Percentiles rank a stretch among this genome's conserved stretches.
Conservation (phyloP, 2,797 vertebrate genomes). For the Austrolebias charrua region DNA sequence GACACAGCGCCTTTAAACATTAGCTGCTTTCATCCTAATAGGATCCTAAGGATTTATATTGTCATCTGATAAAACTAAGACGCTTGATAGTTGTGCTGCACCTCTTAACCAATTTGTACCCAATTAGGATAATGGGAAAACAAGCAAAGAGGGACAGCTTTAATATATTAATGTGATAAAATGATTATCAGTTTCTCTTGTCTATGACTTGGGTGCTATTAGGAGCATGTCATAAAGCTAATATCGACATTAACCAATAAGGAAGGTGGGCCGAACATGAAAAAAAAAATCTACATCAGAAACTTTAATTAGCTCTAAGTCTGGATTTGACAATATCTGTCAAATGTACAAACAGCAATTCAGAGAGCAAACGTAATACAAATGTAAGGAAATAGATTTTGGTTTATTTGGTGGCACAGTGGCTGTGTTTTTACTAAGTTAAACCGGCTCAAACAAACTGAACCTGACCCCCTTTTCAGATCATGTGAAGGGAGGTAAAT, state of each 20-base stretch:
- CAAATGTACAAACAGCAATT: background rate
- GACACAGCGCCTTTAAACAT: constrained; percentile 91
- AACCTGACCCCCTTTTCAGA: too few relatives aligned
- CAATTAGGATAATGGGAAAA: constrained; percentile 96
- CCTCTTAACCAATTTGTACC: constrained; percentile 91
- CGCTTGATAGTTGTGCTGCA: constrained; percentile 84
- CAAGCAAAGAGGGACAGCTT: constrained; percentile 88
- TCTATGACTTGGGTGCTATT: constrained; percentile 44
- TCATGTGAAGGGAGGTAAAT: background rate
- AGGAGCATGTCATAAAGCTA: constrained; percentile 22
- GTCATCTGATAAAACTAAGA: constrained; percentile 95
- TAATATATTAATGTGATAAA: constrained; percentile 95
- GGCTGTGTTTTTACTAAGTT: too few relatives aligned
- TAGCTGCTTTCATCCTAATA: constrained; percentile 89
- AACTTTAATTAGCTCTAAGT: constrained; percentile 3
- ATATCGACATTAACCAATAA: constrained; percentile 27
- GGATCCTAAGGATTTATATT: constrained; percentile 87
- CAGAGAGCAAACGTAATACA: background rate
- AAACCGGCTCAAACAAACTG: too few relatives aligned
- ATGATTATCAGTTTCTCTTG: constrained; percentile 81
- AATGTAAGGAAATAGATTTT: background rate
- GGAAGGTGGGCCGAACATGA: constrained; percentile 4
- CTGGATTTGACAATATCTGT: constrained; percentile 1
- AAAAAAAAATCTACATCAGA: constrained; percentile 6
- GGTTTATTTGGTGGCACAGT: accelerated